Conservation (phyloP, 2,888 invertebrate genomes). For the Neoascia interrupta region DNA sequence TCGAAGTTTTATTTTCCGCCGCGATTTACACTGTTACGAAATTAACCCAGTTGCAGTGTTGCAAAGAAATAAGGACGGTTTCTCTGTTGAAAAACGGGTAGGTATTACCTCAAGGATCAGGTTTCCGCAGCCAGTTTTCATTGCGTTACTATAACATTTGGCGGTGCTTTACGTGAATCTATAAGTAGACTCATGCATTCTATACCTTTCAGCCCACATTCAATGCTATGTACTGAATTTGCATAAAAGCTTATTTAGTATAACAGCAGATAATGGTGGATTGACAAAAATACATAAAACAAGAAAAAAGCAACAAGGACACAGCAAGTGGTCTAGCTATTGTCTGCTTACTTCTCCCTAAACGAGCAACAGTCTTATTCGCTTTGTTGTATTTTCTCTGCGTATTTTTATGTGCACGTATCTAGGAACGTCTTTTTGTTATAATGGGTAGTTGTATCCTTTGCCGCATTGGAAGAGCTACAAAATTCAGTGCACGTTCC, state of each 20-base stretch:
- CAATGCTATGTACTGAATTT: too few species aligned
- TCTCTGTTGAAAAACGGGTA: not conserved
- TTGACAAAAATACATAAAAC: not conserved
- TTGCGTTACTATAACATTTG: slow-evolving; percentile 12
- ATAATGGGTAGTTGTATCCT: slow-evolving; percentile 11
- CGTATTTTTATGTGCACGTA: not conserved
- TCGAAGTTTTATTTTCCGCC: not conserved
- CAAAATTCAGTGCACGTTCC: slow-evolving; percentile 29
- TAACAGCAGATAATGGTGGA: slow-evolving; percentile 4
- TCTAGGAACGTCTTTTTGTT: not conserved
- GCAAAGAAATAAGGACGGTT: not conserved
- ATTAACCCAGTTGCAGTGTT: not conserved
- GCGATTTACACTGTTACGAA: not conserved
- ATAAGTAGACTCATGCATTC: too few species aligned
- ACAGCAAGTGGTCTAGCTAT: slow-evolving; percentile 42
- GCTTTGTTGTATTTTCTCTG: not conserved
- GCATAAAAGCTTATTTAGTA: slow-evolving; percentile 29
- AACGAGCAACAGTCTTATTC: slow-evolving; percentile 42
- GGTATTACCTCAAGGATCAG: too few species aligned
- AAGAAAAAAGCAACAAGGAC: slow-evolving; percentile 40
- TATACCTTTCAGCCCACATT: too few species aligned
- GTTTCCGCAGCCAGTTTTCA: not conserved
- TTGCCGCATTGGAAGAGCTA: slow-evolving; percentile 21
- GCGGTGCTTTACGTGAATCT: too few species aligned
- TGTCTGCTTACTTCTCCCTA: slow-evolving; percentile 12